Conservation (phyloP, 2,113 vertebrate species). For the Pedetes capensis region DNA sequence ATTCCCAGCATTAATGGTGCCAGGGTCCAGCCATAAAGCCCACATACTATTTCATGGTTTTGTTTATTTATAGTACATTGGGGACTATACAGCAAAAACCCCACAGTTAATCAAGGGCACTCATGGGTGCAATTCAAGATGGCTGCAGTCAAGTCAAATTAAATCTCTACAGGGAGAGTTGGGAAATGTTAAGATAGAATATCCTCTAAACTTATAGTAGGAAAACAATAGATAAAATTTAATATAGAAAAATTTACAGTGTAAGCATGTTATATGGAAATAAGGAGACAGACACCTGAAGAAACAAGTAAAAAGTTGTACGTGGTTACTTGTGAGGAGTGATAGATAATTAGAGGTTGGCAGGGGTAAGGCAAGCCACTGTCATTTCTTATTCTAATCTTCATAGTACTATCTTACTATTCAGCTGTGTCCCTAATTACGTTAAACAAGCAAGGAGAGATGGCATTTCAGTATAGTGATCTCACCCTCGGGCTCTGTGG, state of each 20-base stretch:
- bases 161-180: not conserved
- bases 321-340: not conserved
- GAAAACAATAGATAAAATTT: constrained; percentile 11
- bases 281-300: not conserved
- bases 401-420: not conserved
- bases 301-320: not conserved
- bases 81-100: not conserved
- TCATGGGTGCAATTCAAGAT: not conserved
- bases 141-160: not conserved
- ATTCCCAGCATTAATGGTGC: not conserved
- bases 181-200: not conserved
- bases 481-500: not conserved
- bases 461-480: not conserved
- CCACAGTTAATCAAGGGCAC: not conserved
- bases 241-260: not conserved
- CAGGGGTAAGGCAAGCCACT: not conserved
- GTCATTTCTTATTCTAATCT: not conserved
- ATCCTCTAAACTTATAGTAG: not conserved
- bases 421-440: not conserved
- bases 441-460: not conserved
- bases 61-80: not conserved
- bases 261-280: not conserved
- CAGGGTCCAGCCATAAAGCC: not conserved
- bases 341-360: not conserved
- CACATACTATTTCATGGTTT: not conserved